These are phyloP conservation scores for Sinhomidia bicolor DNA, from an alignment of 2,888 invertebrate genomes.

Conservation along the genomic window DNA sequence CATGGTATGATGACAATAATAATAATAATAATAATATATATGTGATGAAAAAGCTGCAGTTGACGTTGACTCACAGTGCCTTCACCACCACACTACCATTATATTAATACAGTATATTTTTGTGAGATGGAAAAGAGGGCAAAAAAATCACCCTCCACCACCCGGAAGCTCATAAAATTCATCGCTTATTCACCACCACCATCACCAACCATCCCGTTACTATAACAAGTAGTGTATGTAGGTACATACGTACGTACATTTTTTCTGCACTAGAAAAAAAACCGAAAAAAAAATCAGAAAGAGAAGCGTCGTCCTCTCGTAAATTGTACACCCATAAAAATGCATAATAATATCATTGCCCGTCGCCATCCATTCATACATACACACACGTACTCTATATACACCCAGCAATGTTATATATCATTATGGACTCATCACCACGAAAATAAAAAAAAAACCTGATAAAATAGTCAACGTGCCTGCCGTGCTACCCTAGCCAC, in stretches of 20 bases:
- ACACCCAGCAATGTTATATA: no score
- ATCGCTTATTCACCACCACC: constrained; percentile 53
- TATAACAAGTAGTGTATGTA: no score
- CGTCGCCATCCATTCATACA: no score
- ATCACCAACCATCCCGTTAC: neutral
- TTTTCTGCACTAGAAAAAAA: neutral
- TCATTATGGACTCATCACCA: no score
- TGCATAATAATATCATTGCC: no score
- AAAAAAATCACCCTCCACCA: constrained; percentile 67
- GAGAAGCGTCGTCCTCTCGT: neutral
- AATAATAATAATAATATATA: constrained; percentile 8
- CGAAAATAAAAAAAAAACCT: no score
- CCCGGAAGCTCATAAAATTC: constrained; percentile 73
- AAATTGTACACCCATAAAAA: neutral
- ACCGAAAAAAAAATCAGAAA: no score
- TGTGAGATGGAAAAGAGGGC: neutral
- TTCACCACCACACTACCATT: neutral
- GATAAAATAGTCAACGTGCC: no score
- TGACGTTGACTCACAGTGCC: constrained; percentile 57
- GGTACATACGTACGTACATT: neutral
- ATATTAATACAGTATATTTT: neutral
- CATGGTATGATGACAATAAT: constrained; percentile 26
- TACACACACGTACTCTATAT: no score
- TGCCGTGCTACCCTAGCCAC: no score
- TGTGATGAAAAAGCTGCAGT: constrained; percentile 38